Base-by-base conservation (phyloP, 2,797 vertebrate species). In the Myioborus melanocephalus region DNA sequence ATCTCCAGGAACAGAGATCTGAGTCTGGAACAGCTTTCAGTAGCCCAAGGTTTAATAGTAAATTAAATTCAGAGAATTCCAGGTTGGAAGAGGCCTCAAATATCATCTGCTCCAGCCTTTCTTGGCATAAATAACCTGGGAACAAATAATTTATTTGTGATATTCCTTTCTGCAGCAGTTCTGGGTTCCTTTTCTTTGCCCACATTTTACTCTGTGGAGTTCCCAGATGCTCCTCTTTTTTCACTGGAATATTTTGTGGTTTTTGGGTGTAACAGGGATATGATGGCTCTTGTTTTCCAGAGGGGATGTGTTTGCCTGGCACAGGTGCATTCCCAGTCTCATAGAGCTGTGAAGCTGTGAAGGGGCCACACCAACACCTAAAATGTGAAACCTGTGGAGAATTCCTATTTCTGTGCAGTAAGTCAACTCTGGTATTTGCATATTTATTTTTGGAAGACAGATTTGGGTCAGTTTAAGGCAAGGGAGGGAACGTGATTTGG, bases 301-400 rank as follows among this genome's bases (percentile, higher is more conserved):
- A 55, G 65, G 77, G 61, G 70, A 26, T 72, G 32, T 32, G 13
- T 52, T 4, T 89, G 16, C 63, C 70, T 71, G 68, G 87, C 76
- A 12, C 30, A 9, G 11, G 49, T 19, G 59, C 61, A 4, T 41
- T 83, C 63, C 73, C 59, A 47, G 47, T 12, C 70, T 52, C 7
- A 4, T 0, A 26, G 71, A n/a, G n/a, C n/a, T n/a, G n/a, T n/a
- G n/a, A n/a, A 24, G 64, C 68, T 37, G 41, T 41, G 66, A 46
- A 15, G 0, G 8, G 27, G 66, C 23, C 32, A 4, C 0, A 0
- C 60, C 49, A 19, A 26, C 43, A 16, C 66, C 70, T 76, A 37
- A 77, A 8, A 55, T 91, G 75, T 77, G 94, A 94, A 66, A 79
- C 23, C 59, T 10, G n/a, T 9, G 59, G 52, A 44, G 47, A 73